Conservation (phyloP, 2,113 vertebrate genomes). For the Myiopsitta monachus region DNA sequence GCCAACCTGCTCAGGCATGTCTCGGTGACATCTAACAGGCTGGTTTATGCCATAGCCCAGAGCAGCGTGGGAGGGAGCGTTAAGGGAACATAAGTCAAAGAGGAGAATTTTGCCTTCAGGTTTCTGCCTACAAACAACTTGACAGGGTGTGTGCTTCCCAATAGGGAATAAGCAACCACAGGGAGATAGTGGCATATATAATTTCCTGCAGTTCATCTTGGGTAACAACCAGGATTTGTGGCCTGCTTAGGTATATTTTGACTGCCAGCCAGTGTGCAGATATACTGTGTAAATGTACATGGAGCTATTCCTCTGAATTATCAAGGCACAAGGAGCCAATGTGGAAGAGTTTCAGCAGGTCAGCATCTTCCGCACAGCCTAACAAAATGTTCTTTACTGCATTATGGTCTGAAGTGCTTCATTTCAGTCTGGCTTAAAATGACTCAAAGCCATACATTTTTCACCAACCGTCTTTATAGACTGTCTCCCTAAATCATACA, state of each 20-base stretch:
- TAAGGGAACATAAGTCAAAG: conserved; percentile 45
- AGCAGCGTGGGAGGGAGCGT: conserved; percentile 38
- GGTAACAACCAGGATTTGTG: background rate
- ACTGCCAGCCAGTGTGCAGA: background rate
- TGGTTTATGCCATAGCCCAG: conserved; percentile 34
- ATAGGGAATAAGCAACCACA: background rate
- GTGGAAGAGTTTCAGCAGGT: background rate
- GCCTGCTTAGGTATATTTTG: background rate
- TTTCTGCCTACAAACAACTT: conserved; percentile 28
- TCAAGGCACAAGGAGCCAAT: background rate
- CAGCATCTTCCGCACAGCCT: background rate
- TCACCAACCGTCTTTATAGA: background rate
- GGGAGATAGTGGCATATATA: background rate
- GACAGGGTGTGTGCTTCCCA: background rate
- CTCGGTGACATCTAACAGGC: conserved; percentile 43
- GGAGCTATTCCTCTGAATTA: background rate
- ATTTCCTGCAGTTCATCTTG: background rate
- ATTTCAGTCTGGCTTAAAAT: background rate
- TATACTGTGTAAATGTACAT: background rate
- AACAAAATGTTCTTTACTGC: background rate
- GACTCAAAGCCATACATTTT: conserved; percentile 45
- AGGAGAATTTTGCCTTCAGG: conserved; percentile 27
- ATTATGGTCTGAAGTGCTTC: background rate
- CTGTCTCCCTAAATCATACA: conserved; percentile 43
- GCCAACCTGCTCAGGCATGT: conserved; percentile 57